Evolutionary conservation across 2,888 invertebrate species (phyloP), one percentile per base, ranked within the genome.

Genomic region (Cataglyphis livida): DNA sequence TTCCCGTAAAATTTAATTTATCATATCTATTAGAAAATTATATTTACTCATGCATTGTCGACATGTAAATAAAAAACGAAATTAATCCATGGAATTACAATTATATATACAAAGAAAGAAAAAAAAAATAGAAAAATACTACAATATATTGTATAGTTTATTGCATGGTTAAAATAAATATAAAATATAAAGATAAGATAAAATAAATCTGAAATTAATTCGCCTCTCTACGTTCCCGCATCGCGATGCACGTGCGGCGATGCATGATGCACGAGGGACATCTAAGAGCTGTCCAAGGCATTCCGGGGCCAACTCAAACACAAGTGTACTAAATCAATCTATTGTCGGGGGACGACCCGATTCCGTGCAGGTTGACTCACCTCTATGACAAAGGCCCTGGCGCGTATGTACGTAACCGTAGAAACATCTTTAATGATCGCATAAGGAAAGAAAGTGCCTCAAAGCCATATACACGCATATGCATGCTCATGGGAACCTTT

Each of bases 271-370:
- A 38, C 62, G 75, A 83, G 84, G 75, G 73, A 61, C 41, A 75
- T 81, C 84, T 76, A 84, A 88, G 89, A 85, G 85, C 88, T 84
- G 87, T 88, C 86, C 38, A 75, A 88, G 88, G 81, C 89, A 89
- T 88, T 87, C 87, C 85, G 81, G 57, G 82, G n/a, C 64, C 76
- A 85, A 61, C 86, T 89, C 90, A 57, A 86, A 89, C 91, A 84
- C 90, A 89, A 92, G 92, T 91, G 90, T 91, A 92, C 91, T 91
- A 92, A 92, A 93, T 93, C 93, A 92, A 93, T 93, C 92, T 84
- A 92, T 92, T 93, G 92, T 93, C 92, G 89, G 89, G 87, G 35
- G 38, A 75, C 91, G 91, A 91, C 91, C 90, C 91, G 91, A 91
- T 93, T 91, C 89, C 88, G 81, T 79, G 83, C 91, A 92, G 91